Base-by-base conservation (phyloP, 2,888 invertebrate genomes). In the Athalia cordata region DNA sequence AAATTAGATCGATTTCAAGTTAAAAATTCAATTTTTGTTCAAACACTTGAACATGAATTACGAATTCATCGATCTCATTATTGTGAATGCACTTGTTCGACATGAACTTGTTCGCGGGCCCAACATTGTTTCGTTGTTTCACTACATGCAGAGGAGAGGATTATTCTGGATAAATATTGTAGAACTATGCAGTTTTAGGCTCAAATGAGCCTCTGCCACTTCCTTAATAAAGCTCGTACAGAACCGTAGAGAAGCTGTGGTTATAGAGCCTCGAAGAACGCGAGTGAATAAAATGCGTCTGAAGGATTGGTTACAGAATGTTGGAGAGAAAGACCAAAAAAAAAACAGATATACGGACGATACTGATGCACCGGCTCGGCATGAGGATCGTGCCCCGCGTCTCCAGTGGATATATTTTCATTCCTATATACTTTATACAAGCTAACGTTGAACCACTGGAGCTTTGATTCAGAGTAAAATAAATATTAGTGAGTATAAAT, bases 371-470 rank as follows among this genome's bases (percentile, higher is more conserved):
- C 79, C 81, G 61, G 80, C 76, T 80, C 79, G 82, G 80, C 81
- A 85, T 84, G 84, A 84, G 82, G 84, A 84, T 84, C 82, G 81
- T 82, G 83, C 80, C 80, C 80, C 78, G 82, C 82, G 84, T 87
- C 85, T 85, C 85, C 82, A 87, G 84, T 84, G 83, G 83, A 78
- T 81, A 78, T 29, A 29, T 79, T 81, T 80, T 79, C 77, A 81
- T 75, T 59, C 13, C 62, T 75, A 64, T 29, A 29, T 72, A 78
- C 77, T 47, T 55, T 57, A 55, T 65, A 62, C 68, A 57, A 64
- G 47, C 62, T 78, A 74, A 72, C 78, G 47, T 13, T 13, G n/a
- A 57, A 47, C 47, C 4, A 59, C 13, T 57, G 6, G 8, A 29
- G 43, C 72, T 59, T 72, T 47, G 72, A 59, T 59, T 29, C 29